Evolutionary conservation across 2,797 vertebrate genomes (phyloP).

Genomic region (Bradypodion pumilum): DNA sequence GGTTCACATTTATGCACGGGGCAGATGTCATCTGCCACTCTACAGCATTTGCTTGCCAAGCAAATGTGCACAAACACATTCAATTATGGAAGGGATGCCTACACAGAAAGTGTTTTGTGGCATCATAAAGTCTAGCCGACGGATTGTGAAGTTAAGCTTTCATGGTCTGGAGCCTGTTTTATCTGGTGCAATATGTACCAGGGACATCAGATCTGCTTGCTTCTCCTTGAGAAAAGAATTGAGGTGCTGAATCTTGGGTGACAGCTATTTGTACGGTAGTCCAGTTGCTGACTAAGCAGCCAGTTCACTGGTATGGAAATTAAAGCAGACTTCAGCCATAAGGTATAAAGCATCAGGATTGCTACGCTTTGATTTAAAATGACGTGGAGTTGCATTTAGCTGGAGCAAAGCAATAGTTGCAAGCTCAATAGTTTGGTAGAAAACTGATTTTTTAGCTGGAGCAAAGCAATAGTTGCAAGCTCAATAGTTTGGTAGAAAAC

Average conservation of each 20-base stretch:
- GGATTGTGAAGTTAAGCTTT: background rate
- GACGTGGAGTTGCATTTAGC: background rate
- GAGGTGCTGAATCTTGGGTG: background rate
- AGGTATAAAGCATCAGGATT: background rate
- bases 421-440: background rate
- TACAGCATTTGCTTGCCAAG: background rate
- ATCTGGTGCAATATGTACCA: background rate
- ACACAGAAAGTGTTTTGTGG: background rate
- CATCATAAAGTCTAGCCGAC: background rate
- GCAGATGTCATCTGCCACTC: background rate
- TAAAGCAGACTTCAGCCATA: background rate
- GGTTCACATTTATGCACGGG: too few relatives aligned
- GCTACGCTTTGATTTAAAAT: background rate
- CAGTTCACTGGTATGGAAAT: background rate
- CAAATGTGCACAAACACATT: background rate
- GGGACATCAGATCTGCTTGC: background rate
- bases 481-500: background rate
- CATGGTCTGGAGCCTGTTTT: background rate
- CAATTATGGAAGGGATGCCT: background rate
- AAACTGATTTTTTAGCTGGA: background rate
- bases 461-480: background rate
- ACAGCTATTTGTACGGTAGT: background rate
- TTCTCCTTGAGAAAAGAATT: background rate
- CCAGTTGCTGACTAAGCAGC: constrained; percentile 10
- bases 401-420: background rate